These are phyloP conservation scores for Chouioia cunea DNA, from an alignment of 2,888 invertebrate species.

Conservation along the genomic window DNA sequence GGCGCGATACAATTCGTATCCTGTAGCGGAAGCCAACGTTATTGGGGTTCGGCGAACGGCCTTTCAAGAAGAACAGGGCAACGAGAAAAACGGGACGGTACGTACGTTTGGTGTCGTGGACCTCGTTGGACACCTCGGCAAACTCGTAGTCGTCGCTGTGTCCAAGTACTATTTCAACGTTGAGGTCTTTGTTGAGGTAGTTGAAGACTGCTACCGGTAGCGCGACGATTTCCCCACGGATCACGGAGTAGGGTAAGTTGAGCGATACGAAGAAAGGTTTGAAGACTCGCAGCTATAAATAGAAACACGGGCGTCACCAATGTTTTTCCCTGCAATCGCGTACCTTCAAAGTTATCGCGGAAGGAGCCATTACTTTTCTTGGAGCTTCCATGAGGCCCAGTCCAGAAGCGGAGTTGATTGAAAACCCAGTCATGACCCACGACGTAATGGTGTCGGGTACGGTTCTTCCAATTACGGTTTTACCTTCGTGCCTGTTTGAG, in stretches of 20 bases:
- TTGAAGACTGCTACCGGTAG: constrained; percentile 91
- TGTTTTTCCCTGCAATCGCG: too few species aligned
- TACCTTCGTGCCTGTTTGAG: constrained; percentile 71
- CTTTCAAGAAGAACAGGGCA: too few species aligned
- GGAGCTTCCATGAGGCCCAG: constrained; percentile 80
- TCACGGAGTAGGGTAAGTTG: constrained; percentile 89
- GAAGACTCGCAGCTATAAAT: constrained; percentile 76
- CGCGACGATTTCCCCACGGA: constrained; percentile 90
- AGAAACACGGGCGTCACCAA: too few species aligned
- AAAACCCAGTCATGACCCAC: constrained; percentile 87
- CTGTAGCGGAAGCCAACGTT: too few species aligned
- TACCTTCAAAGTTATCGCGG: constrained; percentile 2
- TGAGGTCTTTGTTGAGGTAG: constrained; percentile 82
- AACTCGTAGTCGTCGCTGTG: constrained; percentile 83
- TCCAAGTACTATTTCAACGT: constrained; percentile 86
- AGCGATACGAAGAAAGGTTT: constrained; percentile 87
- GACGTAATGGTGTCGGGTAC: constrained; percentile 89
- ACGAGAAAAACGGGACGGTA: background rate
- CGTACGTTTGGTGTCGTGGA: constrained; percentile 80
- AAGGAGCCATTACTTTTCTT: constrained; percentile 69
- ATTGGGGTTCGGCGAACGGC: too few species aligned
- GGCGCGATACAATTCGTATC: constrained; percentile 78
- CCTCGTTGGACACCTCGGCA: constrained; percentile 82
- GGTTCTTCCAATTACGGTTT: constrained; percentile 73
- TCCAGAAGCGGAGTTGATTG: constrained; percentile 81